phyloP scores from a whole-genome alignment of 2,113 vertebrate species.

The Malurus melanocephalus region DNA sequence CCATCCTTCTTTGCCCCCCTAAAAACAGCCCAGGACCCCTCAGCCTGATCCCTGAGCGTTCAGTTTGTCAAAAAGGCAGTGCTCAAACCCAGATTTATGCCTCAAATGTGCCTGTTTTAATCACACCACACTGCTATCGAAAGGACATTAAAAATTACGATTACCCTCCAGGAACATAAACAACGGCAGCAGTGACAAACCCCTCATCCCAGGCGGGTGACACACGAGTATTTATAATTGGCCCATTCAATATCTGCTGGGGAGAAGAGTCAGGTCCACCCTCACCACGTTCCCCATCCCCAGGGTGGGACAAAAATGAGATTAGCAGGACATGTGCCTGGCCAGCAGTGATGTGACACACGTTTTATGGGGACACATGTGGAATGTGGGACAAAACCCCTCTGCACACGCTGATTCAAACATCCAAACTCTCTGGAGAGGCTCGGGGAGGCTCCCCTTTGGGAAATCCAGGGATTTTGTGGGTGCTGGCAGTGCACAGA shows the following conservation, averaged over 20 bases:
- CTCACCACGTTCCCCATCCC: neutral
- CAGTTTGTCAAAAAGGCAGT: neutral
- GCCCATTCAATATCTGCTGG: neutral
- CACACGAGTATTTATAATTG: neutral
- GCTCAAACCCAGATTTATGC: neutral
- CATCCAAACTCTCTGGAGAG: neutral
- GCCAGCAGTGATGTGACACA: accelerated
- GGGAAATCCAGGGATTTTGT: accelerated
- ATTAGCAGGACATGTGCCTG: neutral
- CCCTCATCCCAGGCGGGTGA: neutral
- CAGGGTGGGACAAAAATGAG: neutral
- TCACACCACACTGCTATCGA: neutral
- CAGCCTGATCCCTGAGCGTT: neutral
- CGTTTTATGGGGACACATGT: neutral
- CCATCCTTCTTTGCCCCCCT: neutral
- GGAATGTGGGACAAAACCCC: neutral
- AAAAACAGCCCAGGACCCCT: neutral
- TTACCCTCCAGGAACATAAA: neutral
- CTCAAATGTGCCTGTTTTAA: neutral
- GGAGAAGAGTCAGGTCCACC: neutral
- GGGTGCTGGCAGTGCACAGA: neutral
- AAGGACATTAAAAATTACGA: neutral
- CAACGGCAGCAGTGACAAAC: neutral
- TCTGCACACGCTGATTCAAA: accelerated
- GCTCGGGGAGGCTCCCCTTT: neutral